Base-by-base conservation (phyloP, 2,797 vertebrate genomes). In the Kryptolebias ocellatus region DNA sequence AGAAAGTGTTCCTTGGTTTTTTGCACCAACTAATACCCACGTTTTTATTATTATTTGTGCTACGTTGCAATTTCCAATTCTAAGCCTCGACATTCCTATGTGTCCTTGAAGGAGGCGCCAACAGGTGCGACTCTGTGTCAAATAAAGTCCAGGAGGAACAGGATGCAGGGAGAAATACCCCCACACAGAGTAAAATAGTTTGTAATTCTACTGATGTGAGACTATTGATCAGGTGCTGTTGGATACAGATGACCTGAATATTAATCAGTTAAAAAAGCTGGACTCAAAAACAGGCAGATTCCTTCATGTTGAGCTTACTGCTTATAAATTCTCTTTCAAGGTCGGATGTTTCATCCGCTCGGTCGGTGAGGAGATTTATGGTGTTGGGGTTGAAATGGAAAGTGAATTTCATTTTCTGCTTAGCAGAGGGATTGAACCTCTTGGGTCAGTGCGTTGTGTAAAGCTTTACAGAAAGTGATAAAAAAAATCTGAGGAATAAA, bases 341-440 rank as follows among this genome's bases (percentile, higher is more conserved):
- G 29, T 67, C 20, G 16, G 20, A 39, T 51, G 57, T 64, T 60
- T 45, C 45, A 2, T 16, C 45, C n/a, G 10, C 15, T 18, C 2
- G 1, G 46, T 16, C 2, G 1, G 46, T 8, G 51, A 42, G 54
- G 64, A 28, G 59, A 72, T 78, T 55, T 70, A 78, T 70, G 44
- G 62, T 24, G 8, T 44, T 62, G 66, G 42, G 24, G 14, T 14
- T 67, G 11, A 66, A 64, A 58, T 61, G 28, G 37, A 83, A 67
- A 67, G 34, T 58, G 28, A 50, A 67, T 73, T 70, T 64, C 18
- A 57, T 70, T 69, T 62, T 59, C 28, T 60, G 16, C 34, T 51
- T 53, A 39, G 18, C 54, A 51, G 27, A 12, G 9, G 12, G 10
- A 16, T 53, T 44, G 31, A 18, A 55, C 14, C 7, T 52, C 18